phyloP scores from a whole-genome alignment of 2,888 invertebrate genomes.

The Sympetrum striolatum region DNA sequence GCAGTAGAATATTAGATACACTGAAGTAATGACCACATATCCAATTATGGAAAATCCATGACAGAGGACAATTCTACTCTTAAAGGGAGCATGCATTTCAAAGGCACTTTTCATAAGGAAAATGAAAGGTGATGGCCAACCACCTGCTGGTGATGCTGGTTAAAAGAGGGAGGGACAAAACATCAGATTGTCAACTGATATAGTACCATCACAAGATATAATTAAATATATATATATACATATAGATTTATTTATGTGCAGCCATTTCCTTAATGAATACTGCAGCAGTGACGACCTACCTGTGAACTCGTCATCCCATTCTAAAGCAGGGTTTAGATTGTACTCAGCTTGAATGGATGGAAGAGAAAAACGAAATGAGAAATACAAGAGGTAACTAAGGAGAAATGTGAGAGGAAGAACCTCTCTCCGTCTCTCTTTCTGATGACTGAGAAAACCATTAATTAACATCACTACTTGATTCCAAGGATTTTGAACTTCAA shows the following conservation, averaged over 20 bases:
- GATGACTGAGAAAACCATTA: background rate
- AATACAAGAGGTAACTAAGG: conserved; percentile 13
- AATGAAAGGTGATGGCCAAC: background rate
- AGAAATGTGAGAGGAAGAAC: conserved; percentile 3
- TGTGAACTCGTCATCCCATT: conserved; percentile 99
- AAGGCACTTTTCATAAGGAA: background rate
- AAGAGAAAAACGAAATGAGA: conserved; percentile 60
- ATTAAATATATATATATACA: background rate
- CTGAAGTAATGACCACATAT: background rate
- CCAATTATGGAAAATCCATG: background rate
- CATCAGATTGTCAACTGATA: background rate
- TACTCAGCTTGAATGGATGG: conserved; percentile 92
- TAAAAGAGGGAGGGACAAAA: background rate
- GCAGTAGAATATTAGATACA: background rate
- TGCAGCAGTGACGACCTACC: conserved; percentile 78
- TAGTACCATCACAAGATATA: background rate
- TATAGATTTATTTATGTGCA: conserved; percentile 23
- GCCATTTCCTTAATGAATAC: conserved; percentile 11
- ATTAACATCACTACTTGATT: background rate
- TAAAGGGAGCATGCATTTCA: background rate
- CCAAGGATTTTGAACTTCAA: background rate
- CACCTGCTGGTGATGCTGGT: background rate
- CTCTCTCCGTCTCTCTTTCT: background rate
- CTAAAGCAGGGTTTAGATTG: conserved; percentile 99
- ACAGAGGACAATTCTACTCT: too few species aligned